Evolutionary conservation across 2,797 vertebrate species (phyloP), one percentile per base, ranked within the genome.

Genomic region (Hoplostethus atlanticus): DNA sequence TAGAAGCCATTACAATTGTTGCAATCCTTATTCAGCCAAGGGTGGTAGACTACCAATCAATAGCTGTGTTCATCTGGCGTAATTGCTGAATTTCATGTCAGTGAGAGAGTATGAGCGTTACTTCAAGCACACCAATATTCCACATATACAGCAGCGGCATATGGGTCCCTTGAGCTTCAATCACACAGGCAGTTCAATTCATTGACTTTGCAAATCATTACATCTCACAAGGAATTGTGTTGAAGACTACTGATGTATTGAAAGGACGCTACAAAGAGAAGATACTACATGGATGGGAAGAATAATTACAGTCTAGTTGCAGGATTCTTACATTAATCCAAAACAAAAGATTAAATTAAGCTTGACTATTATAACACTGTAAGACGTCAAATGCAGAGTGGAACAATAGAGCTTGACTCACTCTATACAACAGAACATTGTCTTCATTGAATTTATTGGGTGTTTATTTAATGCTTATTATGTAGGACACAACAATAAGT

Each of bases 381-480:
- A 64, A 84, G 72, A 88, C 79, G 70, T 89, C 92, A 76, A 91
- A 92, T 89, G 91, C 88, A 92, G 87, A 91, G 94, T 89, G 91
- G 92, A 93, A 95, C 95, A 94, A 96, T 94, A 90, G 93, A 89
- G 55, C 74, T 77, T 8, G 66, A 71, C 73, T 87, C 38, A 4
- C 70, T 88, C 76, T 75, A 73, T 76, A 77, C 71, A 93, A 92
- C 91, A 95, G 95, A 96, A 95, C 91, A 94, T 95, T 94, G 95
- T 97, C 95, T 94, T 96, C 95, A 97, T 97, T 97, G 92, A 92
- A 96, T 95, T 96, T 96, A 98, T 97, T 96, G 96, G 93, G 93
- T 95, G 95, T 97, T 97, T 96, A 97, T 94, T 96, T 94, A 95
- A 96, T 96, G 94, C 96, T 96, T 97, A 95, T 93, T 91, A 92